Evolutionary conservation across 2,797 vertebrate species (phyloP).

Genomic region (Crax fasciolata): DNA sequence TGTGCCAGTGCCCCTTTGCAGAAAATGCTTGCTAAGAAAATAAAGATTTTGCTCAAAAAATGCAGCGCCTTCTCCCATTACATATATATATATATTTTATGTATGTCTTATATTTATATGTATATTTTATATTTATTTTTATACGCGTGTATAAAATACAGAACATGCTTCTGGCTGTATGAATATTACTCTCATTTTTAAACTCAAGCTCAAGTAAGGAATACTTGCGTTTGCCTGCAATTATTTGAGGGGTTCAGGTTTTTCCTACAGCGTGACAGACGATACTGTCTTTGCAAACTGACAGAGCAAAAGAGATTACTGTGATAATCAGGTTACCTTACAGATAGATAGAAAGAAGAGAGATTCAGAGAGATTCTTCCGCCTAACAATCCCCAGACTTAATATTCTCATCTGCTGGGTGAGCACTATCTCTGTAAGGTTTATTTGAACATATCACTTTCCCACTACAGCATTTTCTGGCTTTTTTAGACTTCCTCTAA

Average conservation of each 20-base stretch:
- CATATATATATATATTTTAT: background rate
- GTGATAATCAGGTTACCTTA: constrained; percentile 53
- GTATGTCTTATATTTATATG: background rate
- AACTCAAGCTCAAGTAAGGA: constrained; percentile 9
- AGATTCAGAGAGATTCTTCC: constrained; percentile 43
- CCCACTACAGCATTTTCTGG: constrained; percentile 37
- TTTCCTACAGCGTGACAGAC: constrained; percentile 38
- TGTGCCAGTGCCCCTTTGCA: background rate
- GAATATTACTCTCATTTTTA: constrained; percentile 57
- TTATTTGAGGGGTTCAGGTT: background rate
- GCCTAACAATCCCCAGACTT: constrained; percentile 53
- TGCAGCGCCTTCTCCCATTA: background rate
- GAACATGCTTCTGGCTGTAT: background rate
- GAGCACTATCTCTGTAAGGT: constrained; percentile 26
- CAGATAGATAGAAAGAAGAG: background rate
- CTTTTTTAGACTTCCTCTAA: constrained; percentile 42
- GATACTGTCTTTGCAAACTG: constrained; percentile 33
- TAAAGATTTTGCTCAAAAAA: background rate
- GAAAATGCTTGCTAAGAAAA: background rate
- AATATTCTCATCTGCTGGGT: constrained; percentile 63
- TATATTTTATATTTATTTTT: background rate
- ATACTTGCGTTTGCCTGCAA: background rate
- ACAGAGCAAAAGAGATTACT: constrained; percentile 64
- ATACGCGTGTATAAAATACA: background rate
- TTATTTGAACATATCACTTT: constrained; percentile 58